These are phyloP conservation scores for Drosophila sordidapex DNA, from an alignment of 2,888 invertebrate genomes.

Conservation along the genomic window DNA sequence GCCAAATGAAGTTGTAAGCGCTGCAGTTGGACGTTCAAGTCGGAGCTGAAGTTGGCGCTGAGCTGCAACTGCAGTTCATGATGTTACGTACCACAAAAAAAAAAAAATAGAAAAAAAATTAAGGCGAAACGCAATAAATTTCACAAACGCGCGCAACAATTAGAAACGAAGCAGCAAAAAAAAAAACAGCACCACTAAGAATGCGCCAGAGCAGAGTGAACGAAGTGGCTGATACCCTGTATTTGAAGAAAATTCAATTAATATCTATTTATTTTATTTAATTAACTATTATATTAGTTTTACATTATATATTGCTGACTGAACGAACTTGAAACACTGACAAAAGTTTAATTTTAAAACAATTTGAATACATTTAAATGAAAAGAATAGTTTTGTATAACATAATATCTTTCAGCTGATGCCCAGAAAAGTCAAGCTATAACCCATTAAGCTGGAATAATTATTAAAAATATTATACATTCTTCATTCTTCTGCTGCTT, in stretches of 20 bases:
- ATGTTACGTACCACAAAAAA: slow-evolving; percentile 57
- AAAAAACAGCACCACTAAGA: slow-evolving; percentile 37
- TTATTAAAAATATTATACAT: neutral
- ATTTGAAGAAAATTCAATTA: neutral
- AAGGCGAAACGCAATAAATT: slow-evolving; percentile 78
- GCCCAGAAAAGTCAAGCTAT: neutral
- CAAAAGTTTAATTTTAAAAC: no score
- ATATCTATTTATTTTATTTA: no score
- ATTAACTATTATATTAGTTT: neutral
- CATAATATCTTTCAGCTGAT: neutral
- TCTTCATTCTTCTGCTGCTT: neutral
- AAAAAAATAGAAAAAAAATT: slow-evolving; percentile 13
- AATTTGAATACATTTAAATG: no score
- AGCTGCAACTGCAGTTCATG: slow-evolving; percentile 23
- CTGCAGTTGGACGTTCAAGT: neutral
- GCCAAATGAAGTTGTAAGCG: slow-evolving; percentile 58
- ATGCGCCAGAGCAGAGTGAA: neutral
- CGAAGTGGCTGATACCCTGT: slow-evolving; percentile 30
- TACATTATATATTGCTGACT: neutral
- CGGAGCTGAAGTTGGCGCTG: neutral
- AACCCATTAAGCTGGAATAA: neutral
- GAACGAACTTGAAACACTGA: neutral
- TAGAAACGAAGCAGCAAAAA: slow-evolving; percentile 69
- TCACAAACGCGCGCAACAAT: slow-evolving; percentile 80
- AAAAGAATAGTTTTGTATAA: neutral